Evolutionary conservation across 2,888 invertebrate species (phyloP).

Genomic region (Caenorhabditis macrosperma): DNA sequence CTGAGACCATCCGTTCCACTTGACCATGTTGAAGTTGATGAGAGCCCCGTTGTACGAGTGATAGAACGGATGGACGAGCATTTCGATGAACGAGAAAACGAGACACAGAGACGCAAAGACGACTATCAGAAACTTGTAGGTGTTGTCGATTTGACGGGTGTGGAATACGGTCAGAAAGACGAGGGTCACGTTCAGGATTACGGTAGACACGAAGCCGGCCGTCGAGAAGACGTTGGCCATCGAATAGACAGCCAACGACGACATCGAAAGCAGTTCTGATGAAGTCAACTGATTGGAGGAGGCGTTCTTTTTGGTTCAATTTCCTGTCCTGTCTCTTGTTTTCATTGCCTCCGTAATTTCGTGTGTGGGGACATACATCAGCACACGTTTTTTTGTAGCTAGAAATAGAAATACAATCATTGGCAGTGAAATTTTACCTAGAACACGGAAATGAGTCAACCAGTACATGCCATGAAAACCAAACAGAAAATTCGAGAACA

Average conservation of each 20-base stretch:
- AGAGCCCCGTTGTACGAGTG: slow-evolving; percentile 31
- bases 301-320: no score
- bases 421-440: no score
- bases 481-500: no score
- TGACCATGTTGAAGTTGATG: slow-evolving; percentile 42
- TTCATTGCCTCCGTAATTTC: not conserved
- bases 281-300: no score
- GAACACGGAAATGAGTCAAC: no score
- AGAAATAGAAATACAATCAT: no score
- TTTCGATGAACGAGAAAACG: slow-evolving; percentile 40
- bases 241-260: slow-evolving; percentile 17
- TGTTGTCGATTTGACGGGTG: slow-evolving; percentile 1
- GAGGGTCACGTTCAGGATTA: slow-evolving; percentile 19
- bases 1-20: slow-evolving; percentile 15
- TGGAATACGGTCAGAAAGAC: slow-evolving; percentile 24
- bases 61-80: slow-evolving; percentile 41
- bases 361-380: no score
- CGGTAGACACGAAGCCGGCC: slow-evolving; percentile 22
- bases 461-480: no score
- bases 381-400: no score
- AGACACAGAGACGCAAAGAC: slow-evolving; percentile 13
- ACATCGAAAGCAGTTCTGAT: slow-evolving; percentile 10
- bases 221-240: slow-evolving; percentile 14
- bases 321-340: not conserved
- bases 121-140: slow-evolving; percentile 16